A percentile compares a stretch with the other conserved stretches of the same genome.
These are phyloP conservation scores for Isoperla grammatica DNA, from an alignment of 2,888 invertebrate genomes.

Conservation along the genomic window DNA sequence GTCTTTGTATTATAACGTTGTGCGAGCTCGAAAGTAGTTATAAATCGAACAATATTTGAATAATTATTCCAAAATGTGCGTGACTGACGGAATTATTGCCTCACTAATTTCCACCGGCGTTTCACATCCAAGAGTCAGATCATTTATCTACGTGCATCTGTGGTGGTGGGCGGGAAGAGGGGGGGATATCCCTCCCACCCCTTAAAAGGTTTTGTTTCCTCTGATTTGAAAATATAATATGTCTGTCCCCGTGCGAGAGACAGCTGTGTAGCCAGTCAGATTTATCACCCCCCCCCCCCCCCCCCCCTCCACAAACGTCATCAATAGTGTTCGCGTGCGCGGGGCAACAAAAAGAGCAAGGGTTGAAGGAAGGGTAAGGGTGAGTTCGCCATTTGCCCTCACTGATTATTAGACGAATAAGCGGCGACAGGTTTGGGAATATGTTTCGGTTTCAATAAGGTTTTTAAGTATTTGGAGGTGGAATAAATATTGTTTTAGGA, in stretches of 20 bases:
- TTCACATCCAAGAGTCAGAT: slow-evolving; percentile 7
- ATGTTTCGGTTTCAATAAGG: neutral
- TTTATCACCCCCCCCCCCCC: slow-evolving; percentile 32
- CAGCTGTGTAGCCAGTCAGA: slow-evolving; percentile 26
- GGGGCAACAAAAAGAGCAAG: slow-evolving; percentile 16
- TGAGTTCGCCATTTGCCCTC: slow-evolving; percentile 5
- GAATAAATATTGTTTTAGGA: too few relatives aligned
- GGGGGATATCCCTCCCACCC: neutral
- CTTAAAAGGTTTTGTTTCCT: slow-evolving; percentile 18
- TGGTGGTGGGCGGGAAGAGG: neutral
- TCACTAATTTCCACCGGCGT: neutral
- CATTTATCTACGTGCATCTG: slow-evolving; percentile 12
- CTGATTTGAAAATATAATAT: slow-evolving; percentile 15
- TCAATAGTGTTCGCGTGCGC: slow-evolving; percentile 16
- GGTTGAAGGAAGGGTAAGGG: slow-evolving; percentile 13
- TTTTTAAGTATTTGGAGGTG: neutral
- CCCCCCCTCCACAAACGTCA: slow-evolving; percentile 30
- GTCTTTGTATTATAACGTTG: too few relatives aligned
- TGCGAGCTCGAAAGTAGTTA: too few relatives aligned
- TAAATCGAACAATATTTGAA: too few relatives aligned
- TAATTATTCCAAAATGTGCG: neutral
- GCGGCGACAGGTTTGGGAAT: slow-evolving; percentile 11
- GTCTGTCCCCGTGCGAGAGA: neutral
- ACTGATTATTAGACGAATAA: slow-evolving; percentile 1
- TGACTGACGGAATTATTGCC: neutral